Percentiles rank a stretch among this genome's conserved stretches.
Evolutionary conservation across 2,888 invertebrate species (phyloP).

Genomic region (Phortica okadai): DNA sequence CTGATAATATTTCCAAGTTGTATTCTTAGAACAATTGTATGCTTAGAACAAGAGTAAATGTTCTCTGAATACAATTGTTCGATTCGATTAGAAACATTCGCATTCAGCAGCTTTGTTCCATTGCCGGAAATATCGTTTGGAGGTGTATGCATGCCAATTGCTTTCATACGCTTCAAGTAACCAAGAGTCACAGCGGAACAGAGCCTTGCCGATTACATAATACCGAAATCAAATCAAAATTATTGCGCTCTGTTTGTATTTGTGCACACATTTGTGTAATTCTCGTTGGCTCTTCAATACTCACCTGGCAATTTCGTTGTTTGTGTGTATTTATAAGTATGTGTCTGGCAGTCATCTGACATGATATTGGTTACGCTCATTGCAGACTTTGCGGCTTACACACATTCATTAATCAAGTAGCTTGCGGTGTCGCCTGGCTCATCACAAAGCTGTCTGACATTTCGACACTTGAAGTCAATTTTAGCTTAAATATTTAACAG

Average conservation of each 20-base stretch:
- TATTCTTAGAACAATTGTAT: no score
- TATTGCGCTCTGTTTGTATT: neutral
- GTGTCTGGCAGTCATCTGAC: neutral
- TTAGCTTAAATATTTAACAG: neutral
- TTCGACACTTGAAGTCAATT: neutral
- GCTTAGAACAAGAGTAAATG: no score
- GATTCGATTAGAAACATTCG: no score
- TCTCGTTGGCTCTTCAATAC: neutral
- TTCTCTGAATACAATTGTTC: no score
- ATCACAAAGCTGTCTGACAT: neutral
- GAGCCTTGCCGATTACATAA: neutral
- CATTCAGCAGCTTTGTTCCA: no score
- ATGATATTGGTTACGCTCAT: neutral
- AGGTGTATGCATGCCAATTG: no score
- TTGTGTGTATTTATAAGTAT: neutral
- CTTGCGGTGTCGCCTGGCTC: neutral
- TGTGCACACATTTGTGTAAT: neutral
- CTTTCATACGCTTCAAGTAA: no score
- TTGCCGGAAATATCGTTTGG: no score
- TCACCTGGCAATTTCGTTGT: neutral
- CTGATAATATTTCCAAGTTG: no score
- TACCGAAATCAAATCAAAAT: conserved; percentile 18
- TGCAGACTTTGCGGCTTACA: neutral
- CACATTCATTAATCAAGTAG: neutral
- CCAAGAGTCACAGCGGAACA: no score